Conservation (phyloP, 2,797 vertebrate species). For the Chiroxiphia lanceolata region DNA sequence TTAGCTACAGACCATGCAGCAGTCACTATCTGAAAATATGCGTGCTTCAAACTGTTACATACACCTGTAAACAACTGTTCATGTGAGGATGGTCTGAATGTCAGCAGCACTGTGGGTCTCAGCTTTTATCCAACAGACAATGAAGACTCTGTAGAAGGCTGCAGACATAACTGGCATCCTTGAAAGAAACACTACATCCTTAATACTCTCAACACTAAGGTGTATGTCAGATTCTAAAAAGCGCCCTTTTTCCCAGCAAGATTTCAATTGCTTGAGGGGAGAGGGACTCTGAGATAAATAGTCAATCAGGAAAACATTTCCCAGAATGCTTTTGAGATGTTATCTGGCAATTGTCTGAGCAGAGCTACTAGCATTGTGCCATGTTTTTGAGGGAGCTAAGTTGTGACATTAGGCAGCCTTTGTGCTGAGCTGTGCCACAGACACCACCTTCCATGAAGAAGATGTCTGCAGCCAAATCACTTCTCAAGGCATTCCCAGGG, state of each 20-base stretch:
- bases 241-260: not conserved
- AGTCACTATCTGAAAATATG: not conserved
- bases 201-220: not conserved
- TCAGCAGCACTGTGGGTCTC: fast-evolving
- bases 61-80: not conserved
- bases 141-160: not conserved
- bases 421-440: not conserved
- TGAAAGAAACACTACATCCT: not conserved
- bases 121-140: not conserved
- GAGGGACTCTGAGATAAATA: not conserved
- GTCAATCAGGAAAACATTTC: not conserved
- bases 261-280: not conserved
- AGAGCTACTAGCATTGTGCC: not conserved
- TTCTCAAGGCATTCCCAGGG: not conserved
- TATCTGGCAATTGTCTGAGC: not conserved
- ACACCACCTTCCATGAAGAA: not conserved
- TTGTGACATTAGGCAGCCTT: not conserved
- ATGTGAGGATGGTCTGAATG: not conserved
- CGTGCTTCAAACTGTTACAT: not conserved
- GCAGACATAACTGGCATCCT: not conserved
- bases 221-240: not conserved
- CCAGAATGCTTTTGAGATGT: not conserved
- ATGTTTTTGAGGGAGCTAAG: not conserved
- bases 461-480: not conserved
- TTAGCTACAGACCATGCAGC: not conserved